Conservation (phyloP, 2,888 invertebrate species). For the Eupithecia abbreviata region DNA sequence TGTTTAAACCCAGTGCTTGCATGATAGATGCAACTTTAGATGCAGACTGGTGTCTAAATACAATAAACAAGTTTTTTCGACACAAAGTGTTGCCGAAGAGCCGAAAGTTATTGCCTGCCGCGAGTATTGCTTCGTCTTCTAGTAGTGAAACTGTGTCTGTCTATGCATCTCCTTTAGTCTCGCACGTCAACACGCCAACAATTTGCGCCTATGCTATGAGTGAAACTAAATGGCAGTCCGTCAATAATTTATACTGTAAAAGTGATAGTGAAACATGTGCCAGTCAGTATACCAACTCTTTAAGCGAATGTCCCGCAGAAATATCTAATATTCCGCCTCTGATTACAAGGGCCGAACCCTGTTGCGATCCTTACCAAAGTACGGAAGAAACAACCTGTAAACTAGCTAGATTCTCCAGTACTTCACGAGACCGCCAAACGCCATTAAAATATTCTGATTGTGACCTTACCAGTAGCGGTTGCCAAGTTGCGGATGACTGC, state of each 20-base stretch:
- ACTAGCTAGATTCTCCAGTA: background rate
- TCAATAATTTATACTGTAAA: background rate
- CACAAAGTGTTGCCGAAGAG: background rate
- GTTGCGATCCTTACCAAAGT: background rate
- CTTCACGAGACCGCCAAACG: background rate
- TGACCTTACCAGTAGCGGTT: background rate
- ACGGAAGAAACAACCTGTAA: background rate
- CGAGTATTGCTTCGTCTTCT: slow-evolving; percentile 9
- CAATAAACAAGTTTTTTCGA: slow-evolving; percentile 2
- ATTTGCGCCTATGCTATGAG: background rate
- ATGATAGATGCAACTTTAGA: slow-evolving; percentile 10
- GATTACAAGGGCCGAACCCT: background rate
- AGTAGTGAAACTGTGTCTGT: slow-evolving; percentile 3
- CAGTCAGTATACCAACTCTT: slow-evolving; percentile 4
- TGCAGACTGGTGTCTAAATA: slow-evolving; percentile 12
- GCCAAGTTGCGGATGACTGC: background rate
- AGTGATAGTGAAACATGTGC: slow-evolving; percentile 3
- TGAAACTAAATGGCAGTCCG: slow-evolving; percentile 3
- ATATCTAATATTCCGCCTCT: background rate
- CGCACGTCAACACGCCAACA: background rate
- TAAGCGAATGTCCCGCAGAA: background rate
- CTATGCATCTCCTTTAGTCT: slow-evolving; percentile 1
- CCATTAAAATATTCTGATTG: background rate
- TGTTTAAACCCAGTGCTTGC: background rate
- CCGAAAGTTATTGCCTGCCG: background rate